phyloP scores from a whole-genome alignment of 2,888 invertebrate genomes.

The Tipula lateralis region DNA sequence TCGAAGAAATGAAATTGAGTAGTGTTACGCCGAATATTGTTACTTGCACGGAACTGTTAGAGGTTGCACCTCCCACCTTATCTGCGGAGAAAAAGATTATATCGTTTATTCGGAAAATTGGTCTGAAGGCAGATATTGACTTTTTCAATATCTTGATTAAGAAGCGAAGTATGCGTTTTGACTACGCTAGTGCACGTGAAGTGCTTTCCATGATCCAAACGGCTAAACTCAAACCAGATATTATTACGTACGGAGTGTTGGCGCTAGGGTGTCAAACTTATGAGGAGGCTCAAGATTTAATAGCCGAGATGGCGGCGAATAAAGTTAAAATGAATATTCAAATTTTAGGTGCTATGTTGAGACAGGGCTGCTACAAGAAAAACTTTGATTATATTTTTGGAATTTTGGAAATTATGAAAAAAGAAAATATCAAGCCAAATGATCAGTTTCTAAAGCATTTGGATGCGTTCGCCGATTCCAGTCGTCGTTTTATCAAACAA shows the following conservation, averaged over 20 bases:
- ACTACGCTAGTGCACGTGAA: conserved; percentile 64
- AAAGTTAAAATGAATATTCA: conserved; percentile 65
- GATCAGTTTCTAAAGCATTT: conserved; percentile 58
- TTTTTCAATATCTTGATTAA: conserved; percentile 85
- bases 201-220: conserved; percentile 55
- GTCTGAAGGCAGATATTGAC: conserved; percentile 67
- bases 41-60: conserved; percentile 72
- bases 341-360: conserved; percentile 70
- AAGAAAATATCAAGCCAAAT: conserved; percentile 60
- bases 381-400: conserved; percentile 64
- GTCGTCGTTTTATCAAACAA: conserved; percentile 52
- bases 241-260: conserved; percentile 81
- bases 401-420: conserved; percentile 61
- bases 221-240: conserved; percentile 59
- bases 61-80: conserved; percentile 61
- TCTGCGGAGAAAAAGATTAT: conserved; percentile 67
- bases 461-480: conserved; percentile 57
- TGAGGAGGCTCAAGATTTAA: conserved; percentile 59
- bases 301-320: conserved; percentile 64
- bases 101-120: conserved; percentile 54
- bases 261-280: conserved; percentile 69
- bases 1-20: conserved; percentile 66
- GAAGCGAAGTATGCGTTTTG: conserved; percentile 64
- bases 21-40: conserved; percentile 68
- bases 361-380: conserved; percentile 56